Conservation (phyloP, 2,113 vertebrate genomes). For the Arizona elegans region DNA sequence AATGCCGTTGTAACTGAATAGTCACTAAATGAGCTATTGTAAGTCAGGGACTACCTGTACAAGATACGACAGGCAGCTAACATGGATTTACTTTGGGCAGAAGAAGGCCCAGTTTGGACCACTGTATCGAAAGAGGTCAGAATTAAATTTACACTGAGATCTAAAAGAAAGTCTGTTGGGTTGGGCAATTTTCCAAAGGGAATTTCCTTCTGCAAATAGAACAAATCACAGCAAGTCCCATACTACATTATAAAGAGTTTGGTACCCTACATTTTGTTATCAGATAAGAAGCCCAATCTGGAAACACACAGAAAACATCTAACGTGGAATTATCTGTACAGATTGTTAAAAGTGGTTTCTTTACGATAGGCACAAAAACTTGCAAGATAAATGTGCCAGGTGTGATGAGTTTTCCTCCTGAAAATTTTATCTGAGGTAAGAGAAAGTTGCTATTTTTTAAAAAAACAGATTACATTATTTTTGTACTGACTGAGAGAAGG, state of each 20-base stretch:
- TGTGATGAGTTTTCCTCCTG: not conserved
- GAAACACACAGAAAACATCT: not conserved
- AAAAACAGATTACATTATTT: not conserved
- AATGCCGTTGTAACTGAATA: not conserved
- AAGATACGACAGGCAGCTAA: not conserved
- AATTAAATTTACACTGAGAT: not conserved
- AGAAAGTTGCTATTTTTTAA: not conserved
- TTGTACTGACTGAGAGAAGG: not conserved
- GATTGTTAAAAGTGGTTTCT: not conserved
- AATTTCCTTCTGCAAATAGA: not conserved
- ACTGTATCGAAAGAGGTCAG: not conserved
- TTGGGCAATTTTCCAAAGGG: not conserved
- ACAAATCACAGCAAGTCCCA: not conserved
- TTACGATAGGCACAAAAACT: not conserved
- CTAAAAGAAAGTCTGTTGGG: not conserved
- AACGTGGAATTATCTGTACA: not conserved
- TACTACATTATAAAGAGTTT: not conserved
- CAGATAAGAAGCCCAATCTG: not conserved
- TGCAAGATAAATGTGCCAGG: not conserved
- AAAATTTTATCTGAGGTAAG: not conserved
- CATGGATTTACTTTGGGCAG: not conserved
- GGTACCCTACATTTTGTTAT: not conserved
- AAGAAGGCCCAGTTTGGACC: not conserved
- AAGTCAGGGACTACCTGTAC: not conserved
- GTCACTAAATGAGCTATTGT: not conserved